Conservation (phyloP, 1,140 invertebrate genomes). For the Lerema accius region DNA sequence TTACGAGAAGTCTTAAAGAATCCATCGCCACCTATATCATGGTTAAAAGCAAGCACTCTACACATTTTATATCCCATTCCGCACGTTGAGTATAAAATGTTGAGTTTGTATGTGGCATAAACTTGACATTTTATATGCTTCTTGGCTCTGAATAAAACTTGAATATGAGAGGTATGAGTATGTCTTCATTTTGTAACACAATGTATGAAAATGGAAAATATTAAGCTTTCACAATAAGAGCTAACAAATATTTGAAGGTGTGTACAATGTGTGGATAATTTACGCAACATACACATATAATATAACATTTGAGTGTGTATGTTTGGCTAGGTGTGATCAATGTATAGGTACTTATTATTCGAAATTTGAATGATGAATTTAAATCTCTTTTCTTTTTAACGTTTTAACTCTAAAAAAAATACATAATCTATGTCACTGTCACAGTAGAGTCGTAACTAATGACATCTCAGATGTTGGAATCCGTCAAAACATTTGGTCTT, state of each 20-base stretch:
- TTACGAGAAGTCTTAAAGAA: not conserved
- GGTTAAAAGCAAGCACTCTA: not conserved
- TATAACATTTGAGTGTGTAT: no score
- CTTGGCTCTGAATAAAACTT: not conserved
- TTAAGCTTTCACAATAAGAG: not conserved
- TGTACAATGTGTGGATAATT: not conserved
- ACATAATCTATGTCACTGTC: no score
- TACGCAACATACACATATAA: no score
- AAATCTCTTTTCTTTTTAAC: no score
- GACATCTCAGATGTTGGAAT: no score
- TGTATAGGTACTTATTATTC: no score
- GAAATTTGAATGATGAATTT: no score
- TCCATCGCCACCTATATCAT: not conserved
- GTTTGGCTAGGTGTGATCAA: no score
- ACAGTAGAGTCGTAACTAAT: no score
- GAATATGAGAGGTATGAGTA: not conserved
- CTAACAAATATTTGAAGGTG: not conserved
- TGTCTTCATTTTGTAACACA: not conserved
- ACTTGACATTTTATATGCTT: not conserved
- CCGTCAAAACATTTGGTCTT: no score
- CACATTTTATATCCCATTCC: not conserved
- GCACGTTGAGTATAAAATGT: not conserved
- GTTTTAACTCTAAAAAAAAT: no score
- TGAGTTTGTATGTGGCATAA: not conserved
- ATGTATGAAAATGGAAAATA: not conserved